Percentiles rank a stretch among this genome's conserved stretches.
Conservation (phyloP, 2,113 vertebrate genomes). For the Bettongia penicillata region DNA sequence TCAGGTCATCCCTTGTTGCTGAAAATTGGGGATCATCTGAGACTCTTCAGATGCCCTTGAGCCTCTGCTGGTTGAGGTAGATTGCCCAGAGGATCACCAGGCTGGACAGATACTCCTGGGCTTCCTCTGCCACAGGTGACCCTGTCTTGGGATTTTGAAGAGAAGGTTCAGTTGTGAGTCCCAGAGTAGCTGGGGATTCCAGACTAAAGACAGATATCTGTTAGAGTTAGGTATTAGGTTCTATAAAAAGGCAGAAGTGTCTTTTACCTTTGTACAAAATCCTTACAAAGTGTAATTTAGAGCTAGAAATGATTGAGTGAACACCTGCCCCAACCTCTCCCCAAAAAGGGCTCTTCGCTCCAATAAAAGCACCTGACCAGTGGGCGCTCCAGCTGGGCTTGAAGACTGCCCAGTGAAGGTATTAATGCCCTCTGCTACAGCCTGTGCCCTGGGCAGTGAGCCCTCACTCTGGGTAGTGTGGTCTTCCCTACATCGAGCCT, state of each 20-base stretch:
- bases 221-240: background rate
- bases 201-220: background rate
- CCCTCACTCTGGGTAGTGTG: too few species aligned
- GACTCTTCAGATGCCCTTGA: background rate
- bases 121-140: constrained; percentile 8
- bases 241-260: background rate
- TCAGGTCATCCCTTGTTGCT: background rate
- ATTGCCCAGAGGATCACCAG: constrained; percentile 12
- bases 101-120: background rate
- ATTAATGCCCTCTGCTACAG: too few species aligned
- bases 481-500: background rate
- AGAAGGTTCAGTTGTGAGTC: background rate
- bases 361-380: too few species aligned
- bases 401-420: too few species aligned
- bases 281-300: background rate
- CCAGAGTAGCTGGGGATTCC: background rate
- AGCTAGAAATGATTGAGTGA: too few species aligned
- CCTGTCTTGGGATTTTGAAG: background rate
- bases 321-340: too few species aligned
- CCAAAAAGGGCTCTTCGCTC: background rate
- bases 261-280: background rate
- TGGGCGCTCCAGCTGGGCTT: too few species aligned
- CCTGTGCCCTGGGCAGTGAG: too few species aligned
- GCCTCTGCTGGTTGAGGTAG: background rate
- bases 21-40: constrained; percentile 23